These are phyloP conservation scores for Melitaea cinxia DNA, from an alignment of 1,140 invertebrate genomes.

Conservation along the genomic window DNA sequence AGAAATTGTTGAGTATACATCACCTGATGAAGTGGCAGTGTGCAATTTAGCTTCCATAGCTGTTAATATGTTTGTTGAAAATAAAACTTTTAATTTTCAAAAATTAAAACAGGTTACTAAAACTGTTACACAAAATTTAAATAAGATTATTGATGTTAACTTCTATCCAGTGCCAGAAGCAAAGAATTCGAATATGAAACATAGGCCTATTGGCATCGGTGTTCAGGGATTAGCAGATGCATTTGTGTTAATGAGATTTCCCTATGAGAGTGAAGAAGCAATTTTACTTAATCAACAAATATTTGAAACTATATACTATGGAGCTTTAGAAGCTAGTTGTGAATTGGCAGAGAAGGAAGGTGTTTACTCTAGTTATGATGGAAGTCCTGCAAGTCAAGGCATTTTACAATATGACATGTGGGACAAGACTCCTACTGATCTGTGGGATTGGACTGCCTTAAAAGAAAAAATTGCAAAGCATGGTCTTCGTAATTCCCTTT, in stretches of 20 bases:
- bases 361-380: constrained; percentile 95
- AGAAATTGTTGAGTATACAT: constrained; percentile 97
- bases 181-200: constrained; percentile 92
- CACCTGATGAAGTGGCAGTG: constrained; percentile 96
- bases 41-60: constrained; percentile 99
- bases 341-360: constrained; percentile 95
- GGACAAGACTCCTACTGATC: constrained; percentile 90
- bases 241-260: constrained; percentile 96
- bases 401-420: constrained; percentile 99
- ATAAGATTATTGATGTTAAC: constrained; percentile 99
- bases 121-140: constrained; percentile 95
- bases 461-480: constrained; percentile 94
- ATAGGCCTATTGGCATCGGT: constrained; percentile 98
- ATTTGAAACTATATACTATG: constrained; percentile 99
- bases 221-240: constrained; percentile 98
- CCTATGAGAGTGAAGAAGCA: constrained; percentile 95
- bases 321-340: constrained; percentile 97
- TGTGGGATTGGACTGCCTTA: constrained; percentile 95
- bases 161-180: constrained; percentile 97
- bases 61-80: constrained; percentile 96
- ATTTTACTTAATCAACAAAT: constrained; percentile 96
- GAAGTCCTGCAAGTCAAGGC: constrained; percentile 96
- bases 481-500: constrained; percentile 96
- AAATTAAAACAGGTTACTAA: constrained; percentile 95
- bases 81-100: constrained; percentile 93